Conservation (phyloP, 1,140 invertebrate species). For the Heliconius nattereri region DNA sequence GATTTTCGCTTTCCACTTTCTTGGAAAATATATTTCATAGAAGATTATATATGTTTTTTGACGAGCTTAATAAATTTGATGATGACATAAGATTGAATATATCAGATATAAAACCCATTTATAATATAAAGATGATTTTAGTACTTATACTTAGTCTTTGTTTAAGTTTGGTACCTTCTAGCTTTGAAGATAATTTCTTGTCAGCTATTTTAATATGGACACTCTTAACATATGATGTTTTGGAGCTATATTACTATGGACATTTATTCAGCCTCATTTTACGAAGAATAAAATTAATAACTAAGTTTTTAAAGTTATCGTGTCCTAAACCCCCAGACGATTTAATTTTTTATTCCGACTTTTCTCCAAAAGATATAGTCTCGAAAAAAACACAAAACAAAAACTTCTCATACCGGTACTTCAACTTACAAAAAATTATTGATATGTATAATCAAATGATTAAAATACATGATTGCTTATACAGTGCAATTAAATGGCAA, state of each 20-base stretch:
- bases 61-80: background rate
- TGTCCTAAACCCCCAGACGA: background rate
- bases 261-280: slow-evolving; percentile 26
- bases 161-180: background rate
- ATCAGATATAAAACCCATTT: background rate
- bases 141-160: background rate
- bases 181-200: background rate
- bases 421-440: slow-evolving; percentile 53
- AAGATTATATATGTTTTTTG: slow-evolving; percentile 9
- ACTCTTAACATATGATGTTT: background rate
- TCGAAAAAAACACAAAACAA: background rate
- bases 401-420: background rate
- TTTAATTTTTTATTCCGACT: background rate
- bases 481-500: slow-evolving; percentile 63
- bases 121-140: background rate
- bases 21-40: background rate
- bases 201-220: background rate
- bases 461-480: slow-evolving; percentile 51
- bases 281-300: slow-evolving; percentile 20
- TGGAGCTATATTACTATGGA: slow-evolving; percentile 21
- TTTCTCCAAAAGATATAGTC: background rate
- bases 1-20: background rate
- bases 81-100: background rate
- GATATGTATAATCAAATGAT: slow-evolving; percentile 56
- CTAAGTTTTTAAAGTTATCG: slow-evolving; percentile 11